Conservation (phyloP, 2,113 vertebrate species). For the Phocoena sinus region DNA sequence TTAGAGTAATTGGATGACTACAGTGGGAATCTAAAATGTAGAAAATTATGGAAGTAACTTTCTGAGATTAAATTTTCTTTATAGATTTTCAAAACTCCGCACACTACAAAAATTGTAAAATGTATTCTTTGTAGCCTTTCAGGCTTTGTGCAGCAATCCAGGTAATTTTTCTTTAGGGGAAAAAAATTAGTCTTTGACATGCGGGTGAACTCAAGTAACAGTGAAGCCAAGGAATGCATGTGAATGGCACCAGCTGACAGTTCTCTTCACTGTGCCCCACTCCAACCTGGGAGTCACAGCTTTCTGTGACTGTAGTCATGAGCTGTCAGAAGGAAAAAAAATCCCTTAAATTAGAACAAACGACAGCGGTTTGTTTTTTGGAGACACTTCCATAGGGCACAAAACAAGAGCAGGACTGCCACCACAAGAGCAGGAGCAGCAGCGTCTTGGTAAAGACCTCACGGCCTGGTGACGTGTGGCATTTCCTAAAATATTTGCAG, state of each 20-base stretch:
- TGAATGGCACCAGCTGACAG: background rate
- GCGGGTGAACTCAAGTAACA: background rate
- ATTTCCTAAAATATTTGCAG: background rate
- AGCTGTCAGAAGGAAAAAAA: background rate
- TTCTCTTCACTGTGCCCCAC: background rate
- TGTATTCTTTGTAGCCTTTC: background rate
- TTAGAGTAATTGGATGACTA: background rate
- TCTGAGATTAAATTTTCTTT: conserved; percentile 10
- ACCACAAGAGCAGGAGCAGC: background rate
- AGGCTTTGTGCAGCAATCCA: background rate
- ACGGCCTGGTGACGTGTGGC: background rate
- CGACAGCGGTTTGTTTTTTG: background rate
- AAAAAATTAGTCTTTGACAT: background rate
- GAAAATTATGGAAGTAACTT: conserved; percentile 8
- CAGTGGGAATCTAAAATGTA: background rate
- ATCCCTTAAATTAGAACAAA: background rate
- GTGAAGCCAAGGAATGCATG: background rate
- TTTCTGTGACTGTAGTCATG: background rate
- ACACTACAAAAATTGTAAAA: background rate
- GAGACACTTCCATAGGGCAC: background rate
- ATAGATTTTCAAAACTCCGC: background rate
- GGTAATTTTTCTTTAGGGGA: background rate
- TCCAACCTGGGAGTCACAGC: background rate
- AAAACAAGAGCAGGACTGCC: background rate
- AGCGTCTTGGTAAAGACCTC: background rate